Evolutionary conservation across 2,797 vertebrate species (phyloP).

Genomic region (Tokudaia tokunoshimensis): DNA sequence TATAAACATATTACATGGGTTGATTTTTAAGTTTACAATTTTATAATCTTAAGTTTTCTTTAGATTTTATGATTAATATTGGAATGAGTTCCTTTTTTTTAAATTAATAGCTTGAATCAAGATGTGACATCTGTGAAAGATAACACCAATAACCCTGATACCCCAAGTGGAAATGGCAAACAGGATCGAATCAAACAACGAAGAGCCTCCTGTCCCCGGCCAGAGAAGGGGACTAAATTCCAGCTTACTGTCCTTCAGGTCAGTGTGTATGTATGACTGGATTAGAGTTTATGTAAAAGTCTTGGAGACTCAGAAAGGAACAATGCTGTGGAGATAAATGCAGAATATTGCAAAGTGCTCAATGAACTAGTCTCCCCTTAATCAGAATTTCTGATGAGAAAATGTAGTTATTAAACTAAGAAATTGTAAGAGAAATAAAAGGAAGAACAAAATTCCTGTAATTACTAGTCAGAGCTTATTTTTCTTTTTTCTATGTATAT

Average conservation of each 20-base stretch:
- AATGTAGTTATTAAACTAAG: constrained; percentile 42
- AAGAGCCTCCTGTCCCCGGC: constrained; percentile 91
- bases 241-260: constrained; percentile 96
- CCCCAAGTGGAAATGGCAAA: constrained; percentile 90
- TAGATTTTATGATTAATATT: constrained; percentile 57
- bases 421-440: constrained; percentile 20
- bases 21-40: constrained; percentile 56
- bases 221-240: constrained; percentile 94
- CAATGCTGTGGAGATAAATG: neutral
- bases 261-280: constrained; percentile 51
- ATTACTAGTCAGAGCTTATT: neutral
- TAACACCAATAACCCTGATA: constrained; percentile 70
- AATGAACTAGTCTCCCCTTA: constrained; percentile 22
- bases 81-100: constrained; percentile 51
- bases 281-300: neutral
- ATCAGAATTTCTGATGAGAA: neutral
- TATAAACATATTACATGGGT: constrained; percentile 32
- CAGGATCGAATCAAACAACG: constrained; percentile 93
- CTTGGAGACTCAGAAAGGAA: neutral
- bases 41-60: constrained; percentile 48
- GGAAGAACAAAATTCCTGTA: constrained; percentile 49
- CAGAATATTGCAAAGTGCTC: constrained; percentile 42
- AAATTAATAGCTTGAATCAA: constrained; percentile 74
- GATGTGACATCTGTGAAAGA: constrained; percentile 79
- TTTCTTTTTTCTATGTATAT: constrained; percentile 43